A percentile compares a stretch with the other conserved stretches of the same genome.
Evolutionary conservation across 1,140 invertebrate genomes (phyloP).

Genomic region (Drosophila azteca): DNA sequence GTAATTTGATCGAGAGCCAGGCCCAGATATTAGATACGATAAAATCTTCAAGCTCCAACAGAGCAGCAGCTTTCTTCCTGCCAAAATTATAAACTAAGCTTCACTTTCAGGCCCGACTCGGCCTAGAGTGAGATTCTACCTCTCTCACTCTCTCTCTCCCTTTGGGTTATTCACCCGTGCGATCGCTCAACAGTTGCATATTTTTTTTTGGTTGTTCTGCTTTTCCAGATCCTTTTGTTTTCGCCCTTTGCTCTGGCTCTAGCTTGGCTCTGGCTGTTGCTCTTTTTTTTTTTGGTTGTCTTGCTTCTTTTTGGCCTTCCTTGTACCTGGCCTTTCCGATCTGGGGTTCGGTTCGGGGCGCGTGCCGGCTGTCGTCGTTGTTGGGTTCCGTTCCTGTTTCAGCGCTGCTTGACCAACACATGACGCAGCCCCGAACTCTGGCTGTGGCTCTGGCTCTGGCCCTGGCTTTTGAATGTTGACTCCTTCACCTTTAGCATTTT

Average conservation of each 20-base stretch:
- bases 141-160: neutral
- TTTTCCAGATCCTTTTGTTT: conserved; percentile 41
- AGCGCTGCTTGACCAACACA: conserved; percentile 51
- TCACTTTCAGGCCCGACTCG: conserved; percentile 2
- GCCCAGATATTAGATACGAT: conserved; percentile 75
- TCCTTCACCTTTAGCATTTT: neutral
- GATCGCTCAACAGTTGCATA: conserved; percentile 66
- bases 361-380: conserved; percentile 74
- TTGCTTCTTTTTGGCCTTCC: conserved; percentile 26
- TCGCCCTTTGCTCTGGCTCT: conserved; percentile 20
- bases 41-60: conserved; percentile 33
- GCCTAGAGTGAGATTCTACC: conserved; percentile 60
- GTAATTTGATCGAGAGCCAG: conserved; percentile 76
- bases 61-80: conserved; percentile 66
- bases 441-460: conserved; percentile 21
- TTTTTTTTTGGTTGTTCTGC: conserved; percentile 23
- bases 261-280: conserved; percentile 37
- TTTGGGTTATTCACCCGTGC: conserved; percentile 42
- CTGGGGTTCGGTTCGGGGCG: conserved; percentile 59
- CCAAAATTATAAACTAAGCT: conserved; percentile 61
- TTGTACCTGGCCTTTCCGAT: conserved; percentile 55
- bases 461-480: conserved; percentile 10
- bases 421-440: conserved; percentile 55
- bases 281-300: conserved; percentile 15
- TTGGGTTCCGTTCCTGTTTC: conserved; percentile 23